Evolutionary conservation across 1,140 invertebrate genomes (phyloP).

Genomic region (Macrosteles quadrilineatus): DNA sequence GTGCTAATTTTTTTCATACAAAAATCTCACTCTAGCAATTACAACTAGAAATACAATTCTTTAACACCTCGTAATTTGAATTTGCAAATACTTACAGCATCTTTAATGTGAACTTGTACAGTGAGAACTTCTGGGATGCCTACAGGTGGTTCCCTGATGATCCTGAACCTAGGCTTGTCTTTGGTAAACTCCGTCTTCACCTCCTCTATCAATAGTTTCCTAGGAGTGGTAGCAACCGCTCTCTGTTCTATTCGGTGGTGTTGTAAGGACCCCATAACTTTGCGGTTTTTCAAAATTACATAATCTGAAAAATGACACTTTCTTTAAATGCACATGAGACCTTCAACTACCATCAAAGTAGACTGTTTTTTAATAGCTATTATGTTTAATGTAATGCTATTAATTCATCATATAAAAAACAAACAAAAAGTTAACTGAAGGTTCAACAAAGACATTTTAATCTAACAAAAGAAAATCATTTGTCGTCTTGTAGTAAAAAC

Average conservation of each 20-base stretch:
- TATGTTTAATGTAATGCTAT: too few species aligned
- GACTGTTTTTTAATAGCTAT: too few species aligned
- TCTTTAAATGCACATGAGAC: too few species aligned
- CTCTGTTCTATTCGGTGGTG: conserved; percentile 70
- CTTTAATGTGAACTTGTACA: conserved; percentile 22
- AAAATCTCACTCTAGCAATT: background rate
- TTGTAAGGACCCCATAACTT: conserved; percentile 69
- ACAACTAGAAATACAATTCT: background rate
- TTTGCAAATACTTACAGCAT: conserved; percentile 28
- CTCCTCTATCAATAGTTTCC: conserved; percentile 30
- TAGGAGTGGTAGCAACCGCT: conserved; percentile 55
- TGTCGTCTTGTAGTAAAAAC: too few species aligned
- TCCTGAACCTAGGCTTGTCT: background rate
- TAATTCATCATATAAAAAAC: too few species aligned
- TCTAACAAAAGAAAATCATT: too few species aligned
- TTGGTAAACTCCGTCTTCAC: background rate
- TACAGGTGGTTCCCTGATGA: background rate
- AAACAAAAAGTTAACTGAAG: too few species aligned
- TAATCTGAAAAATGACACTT: conserved; percentile 53
- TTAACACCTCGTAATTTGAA: background rate
- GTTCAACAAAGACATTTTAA: too few species aligned
- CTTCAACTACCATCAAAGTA: too few species aligned
- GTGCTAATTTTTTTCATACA: too few species aligned
- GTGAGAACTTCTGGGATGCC: conserved; percentile 8
- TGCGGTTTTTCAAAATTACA: conserved; percentile 61